These are phyloP conservation scores for Punctoribates punctum DNA, from an alignment of 2,888 invertebrate genomes.

Conservation along the genomic window DNA sequence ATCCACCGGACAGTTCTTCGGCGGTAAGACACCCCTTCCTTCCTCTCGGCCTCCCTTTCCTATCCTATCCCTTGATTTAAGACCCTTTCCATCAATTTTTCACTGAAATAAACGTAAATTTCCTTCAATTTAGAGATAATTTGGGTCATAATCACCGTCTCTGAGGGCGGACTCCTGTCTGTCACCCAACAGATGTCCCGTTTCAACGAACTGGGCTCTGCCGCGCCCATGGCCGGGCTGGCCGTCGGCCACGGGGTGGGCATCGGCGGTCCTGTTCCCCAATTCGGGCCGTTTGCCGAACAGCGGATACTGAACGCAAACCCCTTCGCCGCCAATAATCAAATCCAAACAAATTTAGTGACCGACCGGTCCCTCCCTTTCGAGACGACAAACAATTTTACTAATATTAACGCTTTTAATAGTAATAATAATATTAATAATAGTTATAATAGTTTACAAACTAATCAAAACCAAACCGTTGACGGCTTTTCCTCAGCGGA, in stretches of 20 bases:
- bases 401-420: not conserved
- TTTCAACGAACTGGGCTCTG: conserved; percentile 58
- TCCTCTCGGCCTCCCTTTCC: too few relatives aligned
- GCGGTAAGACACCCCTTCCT: conserved; percentile 63
- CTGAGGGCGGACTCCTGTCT: conserved; percentile 72
- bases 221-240: conserved; percentile 48
- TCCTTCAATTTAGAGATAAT: conserved; percentile 63
- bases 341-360: not conserved
- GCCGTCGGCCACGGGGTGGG: too few relatives aligned
- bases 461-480: conserved; percentile 6
- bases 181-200: conserved; percentile 72
- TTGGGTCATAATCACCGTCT: conserved; percentile 75
- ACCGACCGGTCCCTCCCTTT: not conserved
- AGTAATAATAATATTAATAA: conserved; percentile 37
- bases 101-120: too few relatives aligned
- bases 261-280: too few relatives aligned
- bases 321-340: conserved; percentile 48
- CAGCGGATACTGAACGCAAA: conserved; percentile 47
- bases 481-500: not conserved
- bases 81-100: not conserved
- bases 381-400: not conserved
- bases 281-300: not conserved
- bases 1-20: conserved; percentile 81
- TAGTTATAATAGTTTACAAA: not conserved
- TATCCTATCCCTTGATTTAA: not conserved